Evolutionary conservation across 2,797 vertebrate genomes (phyloP).

Genomic region (Emydoidea blandingii): DNA sequence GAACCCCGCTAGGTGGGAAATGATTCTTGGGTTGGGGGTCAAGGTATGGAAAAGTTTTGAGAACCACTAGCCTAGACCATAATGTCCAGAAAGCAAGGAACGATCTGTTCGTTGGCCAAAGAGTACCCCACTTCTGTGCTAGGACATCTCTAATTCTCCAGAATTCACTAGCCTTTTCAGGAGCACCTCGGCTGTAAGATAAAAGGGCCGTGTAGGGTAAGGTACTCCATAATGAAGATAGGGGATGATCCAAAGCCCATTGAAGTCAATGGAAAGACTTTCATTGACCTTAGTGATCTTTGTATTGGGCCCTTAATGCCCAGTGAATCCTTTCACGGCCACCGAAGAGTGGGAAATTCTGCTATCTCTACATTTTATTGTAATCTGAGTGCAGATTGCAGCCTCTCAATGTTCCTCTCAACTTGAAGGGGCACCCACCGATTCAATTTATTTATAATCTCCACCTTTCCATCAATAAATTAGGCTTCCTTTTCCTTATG

Average conservation of each 20-base stretch:
- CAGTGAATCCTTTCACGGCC: slow-evolving; percentile 41
- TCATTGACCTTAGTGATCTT: slow-evolving; percentile 10
- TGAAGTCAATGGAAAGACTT: not conserved
- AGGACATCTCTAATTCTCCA: slow-evolving; percentile 14
- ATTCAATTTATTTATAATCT: slow-evolving; percentile 56
- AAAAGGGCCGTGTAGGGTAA: slow-evolving; percentile 3
- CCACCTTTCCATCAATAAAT: slow-evolving; percentile 57
- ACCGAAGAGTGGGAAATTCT: slow-evolving; percentile 30
- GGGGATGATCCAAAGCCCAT: slow-evolving; percentile 1
- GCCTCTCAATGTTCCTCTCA: slow-evolving; percentile 61
- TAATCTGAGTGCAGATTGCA: slow-evolving; percentile 48
- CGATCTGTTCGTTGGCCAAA: not conserved
- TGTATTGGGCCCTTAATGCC: slow-evolving; percentile 1
- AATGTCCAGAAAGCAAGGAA: not conserved
- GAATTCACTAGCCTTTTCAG: not conserved
- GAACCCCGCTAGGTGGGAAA: not conserved
- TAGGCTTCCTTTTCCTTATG: slow-evolving; percentile 31
- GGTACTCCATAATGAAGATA: not conserved
- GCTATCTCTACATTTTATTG: slow-evolving; percentile 59
- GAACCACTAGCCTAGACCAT: not conserved
- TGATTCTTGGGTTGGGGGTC: not conserved
- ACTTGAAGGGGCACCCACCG: slow-evolving; percentile 54
- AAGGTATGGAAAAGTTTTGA: not conserved
- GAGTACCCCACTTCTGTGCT: not conserved
- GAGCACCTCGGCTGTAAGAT: not conserved